Evolutionary conservation across 2,888 invertebrate species (phyloP).

Genomic region (Synergus umbraculus): DNA sequence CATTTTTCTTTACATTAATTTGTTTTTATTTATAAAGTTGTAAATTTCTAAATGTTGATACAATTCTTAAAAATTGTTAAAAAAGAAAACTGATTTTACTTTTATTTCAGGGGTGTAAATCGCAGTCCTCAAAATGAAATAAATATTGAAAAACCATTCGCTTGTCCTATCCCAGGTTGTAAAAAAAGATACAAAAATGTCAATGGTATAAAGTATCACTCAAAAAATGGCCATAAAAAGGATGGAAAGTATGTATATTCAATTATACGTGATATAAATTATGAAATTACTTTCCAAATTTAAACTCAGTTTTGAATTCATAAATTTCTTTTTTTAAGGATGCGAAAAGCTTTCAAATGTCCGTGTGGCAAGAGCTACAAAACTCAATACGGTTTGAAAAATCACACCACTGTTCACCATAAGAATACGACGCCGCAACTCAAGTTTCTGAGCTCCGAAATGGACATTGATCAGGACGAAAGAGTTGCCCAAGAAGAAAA

Average conservation of each 20-base stretch:
- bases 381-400: constrained; percentile 87
- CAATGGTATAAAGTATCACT: constrained; percentile 93
- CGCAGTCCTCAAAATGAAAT: constrained; percentile 44
- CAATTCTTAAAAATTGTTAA: background rate
- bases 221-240: constrained; percentile 91
- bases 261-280: background rate
- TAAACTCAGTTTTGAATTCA: background rate
- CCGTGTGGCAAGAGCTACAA: constrained; percentile 93
- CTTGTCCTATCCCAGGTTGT: constrained; percentile 91
- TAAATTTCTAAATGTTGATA: too few relatives aligned
- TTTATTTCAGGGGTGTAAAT: constrained; percentile 38
- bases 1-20: background rate
- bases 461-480: constrained; percentile 47
- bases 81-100: background rate
- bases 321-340: constrained; percentile 77
- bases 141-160: constrained; percentile 85
- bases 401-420: constrained; percentile 81
- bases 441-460: constrained; percentile 51
- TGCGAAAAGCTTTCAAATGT: constrained; percentile 89
- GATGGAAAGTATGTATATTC: constrained; percentile 85
- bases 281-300: background rate
- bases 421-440: constrained; percentile 59
- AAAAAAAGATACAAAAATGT: constrained; percentile 93
- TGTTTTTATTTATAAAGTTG: too few relatives aligned
- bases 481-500: constrained; percentile 3